Conservation (phyloP, 2,113 vertebrate genomes). For the Clupea harengus region DNA sequence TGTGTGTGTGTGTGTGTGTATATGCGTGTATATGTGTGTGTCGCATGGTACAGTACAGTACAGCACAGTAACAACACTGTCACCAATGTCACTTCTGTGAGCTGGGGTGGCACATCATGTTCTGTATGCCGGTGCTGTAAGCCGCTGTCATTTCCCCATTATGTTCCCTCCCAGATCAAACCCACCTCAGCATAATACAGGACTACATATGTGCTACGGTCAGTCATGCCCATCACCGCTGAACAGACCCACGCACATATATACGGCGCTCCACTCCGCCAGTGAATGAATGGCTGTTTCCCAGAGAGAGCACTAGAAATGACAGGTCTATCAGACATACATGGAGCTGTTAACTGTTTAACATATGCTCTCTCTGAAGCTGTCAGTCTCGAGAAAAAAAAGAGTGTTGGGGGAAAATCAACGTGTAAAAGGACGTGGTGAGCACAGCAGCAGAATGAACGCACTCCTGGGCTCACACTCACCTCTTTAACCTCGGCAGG, state of each 20-base stretch:
- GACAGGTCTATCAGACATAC: background rate
- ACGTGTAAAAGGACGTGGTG: background rate
- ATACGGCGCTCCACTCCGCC: conserved; percentile 47
- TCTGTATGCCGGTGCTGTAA: background rate
- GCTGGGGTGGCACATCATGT: background rate
- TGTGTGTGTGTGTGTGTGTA: background rate
- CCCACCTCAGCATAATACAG: background rate
- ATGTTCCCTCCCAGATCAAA: background rate
- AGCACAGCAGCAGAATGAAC: background rate
- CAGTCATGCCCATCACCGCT: background rate
- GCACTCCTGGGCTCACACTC: conserved; percentile 48
- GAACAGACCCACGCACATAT: conserved; percentile 46
- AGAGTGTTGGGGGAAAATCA: background rate
- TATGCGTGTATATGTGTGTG: background rate
- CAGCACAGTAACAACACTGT: background rate
- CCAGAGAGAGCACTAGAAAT: background rate
- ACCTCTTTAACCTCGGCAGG: conserved; percentile 75
- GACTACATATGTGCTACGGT: background rate
- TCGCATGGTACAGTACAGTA: background rate
- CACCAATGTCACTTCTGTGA: background rate
- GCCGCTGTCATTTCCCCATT: background rate
- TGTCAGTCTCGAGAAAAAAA: background rate
- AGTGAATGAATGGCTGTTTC: background rate
- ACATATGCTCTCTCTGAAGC: background rate
- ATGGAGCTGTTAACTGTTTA: background rate